Percentiles rank a stretch among this genome's conserved stretches.
phyloP scores from a whole-genome alignment of 2,888 invertebrate species.

The Zygothrica quintamaculata region DNA sequence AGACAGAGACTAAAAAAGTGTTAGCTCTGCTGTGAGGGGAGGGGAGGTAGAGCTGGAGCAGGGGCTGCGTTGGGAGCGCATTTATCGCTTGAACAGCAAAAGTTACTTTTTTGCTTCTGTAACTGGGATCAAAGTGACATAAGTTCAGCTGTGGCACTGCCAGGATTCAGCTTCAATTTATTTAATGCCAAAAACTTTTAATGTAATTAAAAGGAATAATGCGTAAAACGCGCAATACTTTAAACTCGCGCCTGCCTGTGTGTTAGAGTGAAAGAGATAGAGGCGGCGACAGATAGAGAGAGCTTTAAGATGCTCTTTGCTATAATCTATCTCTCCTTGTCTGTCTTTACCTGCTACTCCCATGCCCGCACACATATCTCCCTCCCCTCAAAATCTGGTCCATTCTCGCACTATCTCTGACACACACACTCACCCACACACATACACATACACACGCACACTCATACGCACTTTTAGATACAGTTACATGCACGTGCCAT shows the following conservation, averaged over 20 bases:
- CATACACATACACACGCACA: constrained; percentile 22
- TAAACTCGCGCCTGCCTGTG: constrained; percentile 28
- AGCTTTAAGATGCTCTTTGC: constrained; percentile 59
- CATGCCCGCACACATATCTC: constrained; percentile 9
- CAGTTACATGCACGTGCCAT: constrained; percentile 60
- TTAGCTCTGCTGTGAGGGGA: too few relatives aligned
- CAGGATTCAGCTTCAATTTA: constrained; percentile 67
- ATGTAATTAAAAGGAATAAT: constrained; percentile 76
- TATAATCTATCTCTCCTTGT: too few relatives aligned
- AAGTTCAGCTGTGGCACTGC: constrained; percentile 50
- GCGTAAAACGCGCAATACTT: constrained; percentile 64
- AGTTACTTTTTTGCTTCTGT: constrained; percentile 59
- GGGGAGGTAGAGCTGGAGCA: too few relatives aligned
- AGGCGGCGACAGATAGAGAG: too few relatives aligned
- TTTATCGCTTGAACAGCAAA: constrained; percentile 68
- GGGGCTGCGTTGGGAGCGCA: constrained; percentile 1
- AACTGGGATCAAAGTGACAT: constrained; percentile 75
- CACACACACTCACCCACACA: too few relatives aligned
- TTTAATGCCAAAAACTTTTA: constrained; percentile 74
- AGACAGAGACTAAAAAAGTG: too few relatives aligned
- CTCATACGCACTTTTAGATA: constrained; percentile 34
- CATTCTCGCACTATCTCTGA: neutral
- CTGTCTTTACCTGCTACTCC: neutral
- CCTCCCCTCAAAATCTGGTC: neutral
- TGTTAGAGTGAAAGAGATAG: neutral